These are phyloP conservation scores for Neodontobutis hainanensis DNA, from an alignment of 2,113 vertebrate species.

Conservation along the genomic window DNA sequence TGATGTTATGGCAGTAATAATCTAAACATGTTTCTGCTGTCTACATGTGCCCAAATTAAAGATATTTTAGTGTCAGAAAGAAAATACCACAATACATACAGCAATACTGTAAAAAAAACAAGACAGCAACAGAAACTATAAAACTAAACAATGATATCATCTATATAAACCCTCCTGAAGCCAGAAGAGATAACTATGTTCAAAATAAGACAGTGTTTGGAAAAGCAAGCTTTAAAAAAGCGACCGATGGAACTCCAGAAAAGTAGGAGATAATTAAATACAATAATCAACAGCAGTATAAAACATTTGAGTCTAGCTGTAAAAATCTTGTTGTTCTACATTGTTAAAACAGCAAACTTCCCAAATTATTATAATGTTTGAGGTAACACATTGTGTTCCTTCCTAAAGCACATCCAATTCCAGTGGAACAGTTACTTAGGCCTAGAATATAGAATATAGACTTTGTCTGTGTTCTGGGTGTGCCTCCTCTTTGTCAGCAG, in stretches of 20 bases:
- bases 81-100: constrained; percentile 11
- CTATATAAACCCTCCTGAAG: no score
- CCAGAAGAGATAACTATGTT: no score
- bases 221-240: no score
- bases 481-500: constrained; percentile 52
- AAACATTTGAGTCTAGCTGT: no score
- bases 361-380: not conserved
- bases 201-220: no score
- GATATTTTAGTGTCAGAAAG: not conserved
- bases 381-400: not conserved
- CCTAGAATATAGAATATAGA: not conserved
- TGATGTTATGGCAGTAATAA: not conserved
- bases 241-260: no score
- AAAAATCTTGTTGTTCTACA: not conserved
- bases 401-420: constrained; percentile 16
- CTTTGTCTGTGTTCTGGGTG: not conserved
- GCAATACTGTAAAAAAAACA: constrained; percentile 26
- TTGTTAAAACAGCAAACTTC: not conserved
- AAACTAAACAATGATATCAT: constrained; percentile 1
- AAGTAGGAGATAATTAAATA: no score
- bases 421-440: not conserved
- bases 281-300: no score
- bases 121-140: constrained; percentile 7
- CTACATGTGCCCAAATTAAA: not conserved
- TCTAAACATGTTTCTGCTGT: not conserved